phyloP scores from a whole-genome alignment of 2,113 vertebrate species.

The Numida meleagris region DNA sequence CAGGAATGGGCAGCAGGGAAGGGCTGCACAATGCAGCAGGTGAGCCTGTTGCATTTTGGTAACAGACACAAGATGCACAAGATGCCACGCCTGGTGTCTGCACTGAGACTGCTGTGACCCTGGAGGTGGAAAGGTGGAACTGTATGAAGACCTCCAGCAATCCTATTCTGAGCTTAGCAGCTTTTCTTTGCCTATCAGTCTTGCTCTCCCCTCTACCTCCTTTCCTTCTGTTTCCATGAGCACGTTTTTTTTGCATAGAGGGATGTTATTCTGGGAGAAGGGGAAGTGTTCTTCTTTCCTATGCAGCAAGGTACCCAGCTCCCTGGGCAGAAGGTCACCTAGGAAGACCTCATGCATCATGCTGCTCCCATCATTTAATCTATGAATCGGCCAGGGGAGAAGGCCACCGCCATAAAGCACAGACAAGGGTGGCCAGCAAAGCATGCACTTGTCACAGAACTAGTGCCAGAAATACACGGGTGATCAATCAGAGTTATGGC shows the following conservation, averaged over 20 bases:
- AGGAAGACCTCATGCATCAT: not conserved
- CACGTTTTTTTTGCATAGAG: not conserved
- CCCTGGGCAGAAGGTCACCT: not conserved
- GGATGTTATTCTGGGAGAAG: not conserved
- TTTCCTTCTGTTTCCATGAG: not conserved
- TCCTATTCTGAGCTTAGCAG: not conserved
- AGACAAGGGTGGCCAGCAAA: slow-evolving; percentile 44
- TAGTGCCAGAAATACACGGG: slow-evolving; percentile 7
- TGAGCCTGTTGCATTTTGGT: not conserved
- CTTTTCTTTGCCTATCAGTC: not conserved
- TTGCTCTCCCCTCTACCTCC: not conserved
- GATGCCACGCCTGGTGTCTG: fast-evolving
- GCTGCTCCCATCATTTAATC: not conserved
- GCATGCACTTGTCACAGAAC: not conserved
- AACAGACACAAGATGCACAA: not conserved
- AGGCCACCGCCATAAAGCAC: slow-evolving; percentile 4
- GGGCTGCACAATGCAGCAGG: fast-evolving
- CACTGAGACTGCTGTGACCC: not conserved
- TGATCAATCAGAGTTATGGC: slow-evolving; percentile 51
- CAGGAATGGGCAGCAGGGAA: not conserved
- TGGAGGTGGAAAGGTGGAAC: not conserved
- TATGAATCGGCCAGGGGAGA: not conserved
- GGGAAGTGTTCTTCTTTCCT: not conserved
- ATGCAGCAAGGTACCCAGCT: not conserved
- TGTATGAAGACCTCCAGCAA: not conserved